Base-by-base conservation (phyloP, 2,797 vertebrate species). In the Oryzias dopingdopingensis region DNA sequence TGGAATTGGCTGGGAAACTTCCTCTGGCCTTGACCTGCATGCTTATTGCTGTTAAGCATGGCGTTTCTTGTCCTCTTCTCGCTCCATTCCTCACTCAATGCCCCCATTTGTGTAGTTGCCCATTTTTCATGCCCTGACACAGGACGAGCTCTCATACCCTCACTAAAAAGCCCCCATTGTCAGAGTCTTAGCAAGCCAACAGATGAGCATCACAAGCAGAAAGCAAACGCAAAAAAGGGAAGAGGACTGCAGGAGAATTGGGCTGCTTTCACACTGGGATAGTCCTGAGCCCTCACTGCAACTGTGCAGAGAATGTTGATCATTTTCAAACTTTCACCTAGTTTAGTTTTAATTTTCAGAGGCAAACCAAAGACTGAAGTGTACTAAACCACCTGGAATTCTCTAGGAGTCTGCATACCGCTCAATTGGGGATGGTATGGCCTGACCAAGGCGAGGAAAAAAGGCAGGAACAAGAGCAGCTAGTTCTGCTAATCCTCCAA, bases 111-210 rank as follows among this genome's bases (percentile, higher is more conserved):
- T 93, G 85, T 62, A 42, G 60, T 64, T 83, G 87, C 72, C 83
- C 84, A 87, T 86, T 86, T 89, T 83, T 84, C 87, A 84, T 87
- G 81, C 73, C 86, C 73, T 74, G 51, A 80, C 87, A 85, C 72
- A 42, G 85, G 86, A 81, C 62, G 81, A 70, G 86, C 65, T 71
- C 77, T 76, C 53, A 71, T 65, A 72, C 79, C 65, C 57, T 41
- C 4, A 71, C 71, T 92, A 88, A 93, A 93, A 92, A 80, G 72
- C 40, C 29, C 22, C 46, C 85, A 89, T 92, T 93, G 90, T 93
- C 87, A 83, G 81, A 81, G 17, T 67, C 64, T 70, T 45, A 15
- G 69, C 46, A 1, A 73, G 75, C 61, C 72, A 70, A 80, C 68
- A 60, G 74, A 86, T 75, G 81, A 68, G 73, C 79, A 81, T 82